Percentiles rank a stretch among this genome's conserved stretches.
Evolutionary conservation across 2,113 vertebrate genomes (phyloP).

Genomic region (Haplotaxodon microlepis): DNA sequence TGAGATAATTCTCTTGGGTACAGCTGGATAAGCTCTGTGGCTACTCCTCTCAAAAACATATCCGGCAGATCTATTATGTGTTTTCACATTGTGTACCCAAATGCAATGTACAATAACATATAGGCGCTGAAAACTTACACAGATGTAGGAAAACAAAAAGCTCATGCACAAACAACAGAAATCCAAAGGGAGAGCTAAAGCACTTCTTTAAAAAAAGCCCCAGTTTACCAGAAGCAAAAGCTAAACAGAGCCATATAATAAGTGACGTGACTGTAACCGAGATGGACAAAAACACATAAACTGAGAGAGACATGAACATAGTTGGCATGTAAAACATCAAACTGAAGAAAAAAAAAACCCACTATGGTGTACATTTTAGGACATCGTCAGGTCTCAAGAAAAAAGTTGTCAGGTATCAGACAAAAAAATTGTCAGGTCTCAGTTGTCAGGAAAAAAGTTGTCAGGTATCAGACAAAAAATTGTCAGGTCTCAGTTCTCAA

Average conservation of each 20-base stretch:
- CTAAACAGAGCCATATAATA: not conserved
- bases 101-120: not conserved
- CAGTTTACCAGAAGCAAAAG: not conserved
- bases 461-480: too few species aligned
- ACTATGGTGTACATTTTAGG: too few species aligned
- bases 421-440: too few species aligned
- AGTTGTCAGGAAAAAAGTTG: too few species aligned
- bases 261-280: not conserved
- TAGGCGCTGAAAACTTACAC: not conserved
- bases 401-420: too few species aligned
- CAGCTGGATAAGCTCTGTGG: not conserved
- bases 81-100: not conserved
- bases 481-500: too few species aligned
- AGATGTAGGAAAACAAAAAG: not conserved
- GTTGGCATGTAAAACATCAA: not conserved
- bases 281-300: not conserved
- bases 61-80: not conserved
- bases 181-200: not conserved
- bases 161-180: not conserved
- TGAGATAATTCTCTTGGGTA: not conserved
- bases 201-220: not conserved
- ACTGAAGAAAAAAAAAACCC: accelerated
- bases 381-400: too few species aligned
- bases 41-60: not conserved
- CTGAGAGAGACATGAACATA: not conserved